Evolutionary conservation across 2,113 vertebrate genomes (phyloP), one percentile per base, ranked within the genome.

Genomic region (Narcine bancroftii): DNA sequence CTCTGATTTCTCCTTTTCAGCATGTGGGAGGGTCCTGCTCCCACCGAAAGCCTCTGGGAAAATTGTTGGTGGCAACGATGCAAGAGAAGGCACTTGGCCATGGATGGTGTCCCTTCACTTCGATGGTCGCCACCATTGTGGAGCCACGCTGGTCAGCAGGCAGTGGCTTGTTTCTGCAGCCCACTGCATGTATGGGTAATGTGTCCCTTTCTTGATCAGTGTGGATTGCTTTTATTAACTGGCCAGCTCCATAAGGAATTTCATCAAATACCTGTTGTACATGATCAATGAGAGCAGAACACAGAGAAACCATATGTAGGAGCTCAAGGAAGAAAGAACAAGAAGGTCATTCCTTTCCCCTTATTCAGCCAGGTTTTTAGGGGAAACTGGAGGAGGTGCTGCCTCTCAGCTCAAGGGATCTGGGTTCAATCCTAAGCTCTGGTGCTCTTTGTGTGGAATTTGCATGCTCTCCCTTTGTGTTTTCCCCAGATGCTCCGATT

Each of bases 91-190:
- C 73, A 95, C 96, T 47, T 99, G 98, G 98, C 98, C 98, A 0
- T 99, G 98, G 98, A 92, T 97, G 0, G 95, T 95, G 39, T 98
- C 97, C 21, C 95, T 99, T 1, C 94, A 94, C 45, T 97, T 96
- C 93, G 93, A 60, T 3, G 93, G 92, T 0, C 92, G 0, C 0
- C 95, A 95, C 0, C 0, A 93, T 1, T 99, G 98, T 71, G 98
- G 98, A 2, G 98, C 96, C 0, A 95, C 97, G 0, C 93, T 99
- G 7, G 93, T 99, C 93, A 97, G 94, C 81, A 93, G 92, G 0
- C 95, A 97, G 47, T 99, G 98, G 98, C 93, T 99, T 56, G 95
- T 99, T 92, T 97, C 98, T 0, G 98, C 98, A 0, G 98, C 98
- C 1, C 98, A 99, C 95, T 99, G 98, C 0, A 96, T 97, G 2